Base-by-base conservation (phyloP, 2,888 invertebrate genomes). In the Nomada fucata region DNA sequence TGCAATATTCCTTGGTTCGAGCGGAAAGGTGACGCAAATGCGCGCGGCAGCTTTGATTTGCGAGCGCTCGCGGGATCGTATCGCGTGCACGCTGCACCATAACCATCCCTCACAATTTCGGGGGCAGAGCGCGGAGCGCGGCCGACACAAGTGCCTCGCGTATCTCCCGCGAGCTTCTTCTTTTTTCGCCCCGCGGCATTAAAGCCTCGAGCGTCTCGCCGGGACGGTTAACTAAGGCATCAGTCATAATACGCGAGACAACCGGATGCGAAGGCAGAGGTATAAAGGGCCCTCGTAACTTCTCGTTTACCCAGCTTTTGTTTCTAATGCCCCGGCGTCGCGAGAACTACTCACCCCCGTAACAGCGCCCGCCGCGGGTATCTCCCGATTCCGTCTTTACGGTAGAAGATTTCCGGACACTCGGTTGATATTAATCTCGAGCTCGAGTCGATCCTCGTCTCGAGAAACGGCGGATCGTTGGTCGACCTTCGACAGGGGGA, bases 211-310 rank as follows among this genome's bases (percentile, higher is more conserved):
- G 74, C 86, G 68, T 47, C 63, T 65, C 64, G 74, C 59, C 71
- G 82, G 73, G 78, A 82, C 83, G 89, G 88, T 89, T 89, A 89
- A 89, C 86, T 84, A 82, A 90, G 89, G 86, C 90, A 93, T 93
- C 91, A 91, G 93, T 93, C 93, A 93, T 93, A 93, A 93, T 93
- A 93, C 90, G 87, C 84, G 89, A 91, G 91, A 93, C 93, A 92
- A 93, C 88, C 86, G 89, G 89, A 91, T 91, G 89, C 89, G 86
- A 88, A 81, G 81, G 88, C 85, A 88, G 82, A 87, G 89, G 90
- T 88, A 91, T 90, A 91, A 92, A 91, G 88, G 84, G 87, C 83
- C 82, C 86, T 87, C 90, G 91, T 91, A 91, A 91, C 90, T 91
- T 80, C 90, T 91, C 91, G 91, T 91, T 91, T 91, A 84, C 86